A percentile compares a stretch with the other conserved stretches of the same genome.
Evolutionary conservation across 2,888 invertebrate genomes (phyloP).

Genomic region (Hermaeophaga mercurialis): DNA sequence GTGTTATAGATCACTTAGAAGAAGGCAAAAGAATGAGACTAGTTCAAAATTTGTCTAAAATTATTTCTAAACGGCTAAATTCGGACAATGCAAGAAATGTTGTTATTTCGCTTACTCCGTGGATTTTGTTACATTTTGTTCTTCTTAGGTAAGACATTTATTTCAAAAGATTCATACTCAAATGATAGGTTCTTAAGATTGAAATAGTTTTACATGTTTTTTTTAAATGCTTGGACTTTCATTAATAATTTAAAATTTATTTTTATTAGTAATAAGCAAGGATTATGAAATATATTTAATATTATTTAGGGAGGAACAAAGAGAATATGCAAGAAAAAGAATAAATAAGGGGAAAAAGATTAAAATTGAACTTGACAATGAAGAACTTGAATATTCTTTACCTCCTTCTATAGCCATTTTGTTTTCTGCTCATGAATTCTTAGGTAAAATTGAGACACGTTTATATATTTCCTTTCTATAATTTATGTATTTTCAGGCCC

Average conservation of each 20-base stretch:
- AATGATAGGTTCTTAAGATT: too few relatives aligned
- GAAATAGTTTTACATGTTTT: too few relatives aligned
- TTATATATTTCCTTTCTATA: background rate
- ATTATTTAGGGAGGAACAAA: slow-evolving; percentile 66
- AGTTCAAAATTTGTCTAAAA: slow-evolving; percentile 72
- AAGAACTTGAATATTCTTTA: slow-evolving; percentile 59
- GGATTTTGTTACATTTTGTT: slow-evolving; percentile 83
- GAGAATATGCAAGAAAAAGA: slow-evolving; percentile 63
- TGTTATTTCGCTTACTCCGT: slow-evolving; percentile 75
- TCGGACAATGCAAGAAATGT: slow-evolving; percentile 67
- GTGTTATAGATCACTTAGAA: slow-evolving; percentile 60
- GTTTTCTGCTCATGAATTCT: slow-evolving; percentile 82
- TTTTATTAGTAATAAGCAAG: too few relatives aligned
- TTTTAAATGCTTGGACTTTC: too few relatives aligned
- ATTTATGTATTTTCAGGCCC: slow-evolving; percentile 56
- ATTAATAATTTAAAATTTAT: too few relatives aligned
- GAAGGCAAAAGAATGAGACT: slow-evolving; percentile 68
- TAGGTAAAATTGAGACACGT: slow-evolving; percentile 61
- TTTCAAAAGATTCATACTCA: too few relatives aligned
- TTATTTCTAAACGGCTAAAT: slow-evolving; percentile 81
- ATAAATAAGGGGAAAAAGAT: slow-evolving; percentile 51
- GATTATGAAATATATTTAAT: background rate
- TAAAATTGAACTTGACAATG: slow-evolving; percentile 25
- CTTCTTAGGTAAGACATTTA: slow-evolving; percentile 63
- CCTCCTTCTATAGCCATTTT: slow-evolving; percentile 77